Percentiles rank a stretch among this genome's conserved stretches.
Evolutionary conservation across 2,888 invertebrate species (phyloP).

Genomic region (Ischnura elegans): DNA sequence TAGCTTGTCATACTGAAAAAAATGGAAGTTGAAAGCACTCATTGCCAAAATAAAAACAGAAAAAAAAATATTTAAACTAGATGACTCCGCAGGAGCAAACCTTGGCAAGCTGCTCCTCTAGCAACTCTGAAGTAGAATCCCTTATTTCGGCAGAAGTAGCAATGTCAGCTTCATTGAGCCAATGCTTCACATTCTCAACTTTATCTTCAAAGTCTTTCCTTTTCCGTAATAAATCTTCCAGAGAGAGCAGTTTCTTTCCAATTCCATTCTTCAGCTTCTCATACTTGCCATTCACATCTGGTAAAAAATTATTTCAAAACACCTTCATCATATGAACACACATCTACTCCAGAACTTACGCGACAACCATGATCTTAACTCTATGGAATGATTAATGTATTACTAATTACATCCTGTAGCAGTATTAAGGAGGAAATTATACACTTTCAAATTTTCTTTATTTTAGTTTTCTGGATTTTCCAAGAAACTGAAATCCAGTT

Average conservation of each 20-base stretch:
- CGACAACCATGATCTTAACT: too few relatives aligned
- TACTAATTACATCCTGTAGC: too few relatives aligned
- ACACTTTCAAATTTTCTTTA: too few relatives aligned
- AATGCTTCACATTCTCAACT: constrained; percentile 89
- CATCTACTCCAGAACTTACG: not conserved
- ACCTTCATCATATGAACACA: not conserved
- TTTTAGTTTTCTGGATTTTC: too few relatives aligned
- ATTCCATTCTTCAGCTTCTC: constrained; percentile 87
- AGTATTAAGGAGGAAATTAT: too few relatives aligned
- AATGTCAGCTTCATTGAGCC: constrained; percentile 95
- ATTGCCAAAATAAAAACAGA: not conserved
- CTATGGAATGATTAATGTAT: too few relatives aligned
- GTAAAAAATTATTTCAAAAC: constrained; percentile 75
- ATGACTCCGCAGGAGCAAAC: constrained; percentile 73
- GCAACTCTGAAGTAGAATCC: constrained; percentile 88
- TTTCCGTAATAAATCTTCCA: constrained; percentile 87
- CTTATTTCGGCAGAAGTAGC: constrained; percentile 90
- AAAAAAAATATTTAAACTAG: not conserved
- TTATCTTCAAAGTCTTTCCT: constrained; percentile 91
- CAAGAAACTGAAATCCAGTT: too few relatives aligned
- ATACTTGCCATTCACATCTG: constrained; percentile 86
- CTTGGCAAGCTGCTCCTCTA: constrained; percentile 93
- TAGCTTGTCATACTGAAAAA: constrained; percentile 84
- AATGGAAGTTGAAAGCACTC: constrained; percentile 21
- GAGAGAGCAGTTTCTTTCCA: constrained; percentile 84